A percentile compares a stretch with the other conserved stretches of the same genome.
Conservation (phyloP, 2,888 invertebrate species). For the Lasioglossum oenotherae region DNA sequence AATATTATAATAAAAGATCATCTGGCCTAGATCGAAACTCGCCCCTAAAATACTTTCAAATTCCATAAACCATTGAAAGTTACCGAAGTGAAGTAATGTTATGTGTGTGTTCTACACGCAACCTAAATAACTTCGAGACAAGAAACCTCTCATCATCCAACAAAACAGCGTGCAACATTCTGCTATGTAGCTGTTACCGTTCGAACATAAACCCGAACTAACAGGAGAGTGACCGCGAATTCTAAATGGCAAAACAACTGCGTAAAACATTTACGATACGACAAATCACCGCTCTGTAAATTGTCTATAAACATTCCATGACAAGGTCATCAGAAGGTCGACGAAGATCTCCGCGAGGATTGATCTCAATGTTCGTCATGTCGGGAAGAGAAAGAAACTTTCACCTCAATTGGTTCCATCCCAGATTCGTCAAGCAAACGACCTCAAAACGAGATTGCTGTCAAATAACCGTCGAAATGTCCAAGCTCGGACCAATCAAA, state of each 20-base stretch:
- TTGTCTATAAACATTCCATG: constrained; percentile 1
- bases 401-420: constrained; percentile 1
- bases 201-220: background rate
- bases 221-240: background rate
- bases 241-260: background rate
- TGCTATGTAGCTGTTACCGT: background rate
- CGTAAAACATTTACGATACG: background rate
- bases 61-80: background rate
- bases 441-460: background rate
- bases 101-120: background rate
- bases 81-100: background rate
- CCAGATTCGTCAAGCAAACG: background rate
- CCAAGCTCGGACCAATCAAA: background rate
- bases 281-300: too few relatives aligned
- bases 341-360: background rate
- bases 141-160: background rate
- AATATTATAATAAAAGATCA: background rate
- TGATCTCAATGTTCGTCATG: background rate
- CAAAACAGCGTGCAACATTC: background rate
- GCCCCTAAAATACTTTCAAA: background rate
- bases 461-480: background rate
- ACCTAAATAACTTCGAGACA: background rate
- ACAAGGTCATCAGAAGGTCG: background rate
- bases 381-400: background rate
- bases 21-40: background rate